Percentiles rank a stretch among this genome's conserved stretches.
phyloP scores from a whole-genome alignment of 2,888 invertebrate species.

The Podotricha telesiphe region DNA sequence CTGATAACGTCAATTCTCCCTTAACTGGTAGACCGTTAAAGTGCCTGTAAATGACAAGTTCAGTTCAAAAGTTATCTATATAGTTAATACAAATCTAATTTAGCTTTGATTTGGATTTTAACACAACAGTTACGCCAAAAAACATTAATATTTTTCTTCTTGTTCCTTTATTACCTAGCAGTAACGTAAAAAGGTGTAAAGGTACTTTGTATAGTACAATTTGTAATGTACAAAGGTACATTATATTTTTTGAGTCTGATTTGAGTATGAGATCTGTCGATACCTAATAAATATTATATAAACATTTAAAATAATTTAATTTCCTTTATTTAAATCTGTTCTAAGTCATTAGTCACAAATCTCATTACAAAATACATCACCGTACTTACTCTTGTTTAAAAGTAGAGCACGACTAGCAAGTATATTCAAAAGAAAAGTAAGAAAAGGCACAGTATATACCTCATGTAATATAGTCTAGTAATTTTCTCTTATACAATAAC shows the following conservation, averaged over 20 bases:
- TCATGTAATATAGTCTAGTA: neutral
- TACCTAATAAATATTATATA: too few relatives aligned
- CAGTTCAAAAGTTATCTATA: neutral
- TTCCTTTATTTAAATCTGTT: neutral
- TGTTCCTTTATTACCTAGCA: too few relatives aligned
- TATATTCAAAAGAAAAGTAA: neutral
- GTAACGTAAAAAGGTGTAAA: too few relatives aligned
- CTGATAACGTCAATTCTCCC: constrained; percentile 93
- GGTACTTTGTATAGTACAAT: too few relatives aligned
- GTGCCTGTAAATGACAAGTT: constrained; percentile 81
- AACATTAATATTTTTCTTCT: too few relatives aligned
- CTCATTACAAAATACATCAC: too few relatives aligned
- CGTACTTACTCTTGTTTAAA: neutral
- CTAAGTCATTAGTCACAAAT: neutral
- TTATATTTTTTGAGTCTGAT: too few relatives aligned
- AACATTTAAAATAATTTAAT: too few relatives aligned
- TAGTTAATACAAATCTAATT: neutral
- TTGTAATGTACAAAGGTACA: too few relatives aligned
- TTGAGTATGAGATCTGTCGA: too few relatives aligned
- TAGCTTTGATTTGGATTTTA: too few relatives aligned
- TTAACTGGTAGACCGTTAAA: constrained; percentile 93
- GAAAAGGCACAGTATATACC: constrained; percentile 1
- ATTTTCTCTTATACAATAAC: neutral
- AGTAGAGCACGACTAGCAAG: constrained; percentile 9
- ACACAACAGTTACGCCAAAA: too few relatives aligned